Percentiles rank a stretch among this genome's conserved stretches.
These are phyloP conservation scores for Alviniconcha strummeri DNA, from an alignment of 2,888 invertebrate genomes.

Conservation along the genomic window DNA sequence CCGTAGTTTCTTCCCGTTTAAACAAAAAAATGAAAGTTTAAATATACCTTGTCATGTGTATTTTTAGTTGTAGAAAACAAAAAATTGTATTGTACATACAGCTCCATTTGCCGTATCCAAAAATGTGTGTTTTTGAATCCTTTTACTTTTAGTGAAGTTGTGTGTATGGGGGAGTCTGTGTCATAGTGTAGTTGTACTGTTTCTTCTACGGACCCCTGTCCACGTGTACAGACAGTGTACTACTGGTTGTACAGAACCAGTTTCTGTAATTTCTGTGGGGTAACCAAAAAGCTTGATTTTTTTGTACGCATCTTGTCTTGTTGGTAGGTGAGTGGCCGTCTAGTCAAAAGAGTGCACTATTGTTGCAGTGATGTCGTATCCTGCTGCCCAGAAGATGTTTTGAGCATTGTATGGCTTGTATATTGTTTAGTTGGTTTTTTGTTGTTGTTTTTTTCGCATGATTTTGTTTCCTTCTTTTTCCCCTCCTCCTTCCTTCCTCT, in stretches of 20 bases:
- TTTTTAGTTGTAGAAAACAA: no score
- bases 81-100: no score
- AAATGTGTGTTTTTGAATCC: not conserved
- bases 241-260: no score
- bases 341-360: constrained; percentile 4
- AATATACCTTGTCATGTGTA: no score
- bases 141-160: not conserved
- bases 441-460: no score
- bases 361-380: not conserved
- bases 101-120: no score
- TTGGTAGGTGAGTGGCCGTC: constrained; percentile 11
- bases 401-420: not conserved
- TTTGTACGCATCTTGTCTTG: not conserved
- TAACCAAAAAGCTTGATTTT: not conserved
- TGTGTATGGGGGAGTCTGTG: not conserved
- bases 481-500: no score
- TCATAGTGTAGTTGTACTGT: not conserved
- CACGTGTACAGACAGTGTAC: no score
- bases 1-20: no score
- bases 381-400: not conserved
- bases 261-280: no score
- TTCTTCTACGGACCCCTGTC: not conserved
- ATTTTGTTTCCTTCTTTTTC: no score
- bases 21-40: no score
- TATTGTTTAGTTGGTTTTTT: not conserved